phyloP scores from a whole-genome alignment of 2,888 invertebrate genomes.

The Pimpla rufipes region DNA sequence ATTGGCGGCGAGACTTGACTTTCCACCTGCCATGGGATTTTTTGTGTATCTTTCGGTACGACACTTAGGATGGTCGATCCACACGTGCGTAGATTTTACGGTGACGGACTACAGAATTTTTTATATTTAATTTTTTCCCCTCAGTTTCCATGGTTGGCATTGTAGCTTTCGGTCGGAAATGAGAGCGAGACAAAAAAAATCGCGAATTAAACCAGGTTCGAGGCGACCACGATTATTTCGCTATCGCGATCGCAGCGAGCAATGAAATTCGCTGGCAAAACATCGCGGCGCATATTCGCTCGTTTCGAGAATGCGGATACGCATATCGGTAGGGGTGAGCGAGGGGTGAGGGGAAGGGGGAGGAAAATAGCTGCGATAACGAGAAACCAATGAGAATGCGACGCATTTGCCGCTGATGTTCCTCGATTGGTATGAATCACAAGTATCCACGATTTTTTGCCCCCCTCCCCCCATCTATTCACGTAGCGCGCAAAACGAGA shows the following conservation, averaged over 20 bases:
- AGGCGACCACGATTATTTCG: constrained; percentile 34
- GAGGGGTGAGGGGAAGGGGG: no score
- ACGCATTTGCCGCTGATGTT: constrained; percentile 19
- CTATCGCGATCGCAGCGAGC: constrained; percentile 26
- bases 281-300: constrained; percentile 2
- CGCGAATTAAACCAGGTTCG: no score
- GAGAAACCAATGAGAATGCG: constrained; percentile 18
- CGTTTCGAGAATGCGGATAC: constrained; percentile 49
- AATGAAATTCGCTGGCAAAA: not conserved
- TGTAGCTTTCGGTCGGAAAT: no score
- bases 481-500: not conserved
- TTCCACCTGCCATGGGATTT: constrained; percentile 59
- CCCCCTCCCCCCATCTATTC: not conserved
- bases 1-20: no score
- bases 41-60: constrained; percentile 36
- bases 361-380: constrained; percentile 36
- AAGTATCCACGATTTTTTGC: not conserved
- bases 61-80: no score
- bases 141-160: no score
- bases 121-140: no score
- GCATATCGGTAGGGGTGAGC: no score
- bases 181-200: no score
- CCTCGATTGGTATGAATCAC: not conserved
- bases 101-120: no score
- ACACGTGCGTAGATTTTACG: no score